Percentiles rank a stretch among this genome's conserved stretches.
Evolutionary conservation across 2,797 vertebrate genomes (phyloP).

Genomic region (Artibeus jamaicensis): DNA sequence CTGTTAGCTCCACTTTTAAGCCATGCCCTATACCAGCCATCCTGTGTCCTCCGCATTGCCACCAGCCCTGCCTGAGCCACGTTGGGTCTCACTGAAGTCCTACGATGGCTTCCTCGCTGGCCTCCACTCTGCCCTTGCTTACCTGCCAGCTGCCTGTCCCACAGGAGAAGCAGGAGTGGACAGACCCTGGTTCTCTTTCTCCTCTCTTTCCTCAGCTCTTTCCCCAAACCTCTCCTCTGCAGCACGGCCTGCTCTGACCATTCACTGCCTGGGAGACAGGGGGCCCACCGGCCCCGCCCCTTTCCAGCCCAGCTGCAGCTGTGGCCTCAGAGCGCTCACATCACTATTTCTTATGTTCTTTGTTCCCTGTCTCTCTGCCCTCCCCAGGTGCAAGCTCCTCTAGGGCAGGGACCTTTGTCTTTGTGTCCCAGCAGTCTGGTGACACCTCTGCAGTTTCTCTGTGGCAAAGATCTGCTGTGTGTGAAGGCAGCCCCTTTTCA

Average conservation of each 20-base stretch:
- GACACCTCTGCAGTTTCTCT: background rate
- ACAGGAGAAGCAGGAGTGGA: background rate
- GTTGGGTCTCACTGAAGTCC: accelerated
- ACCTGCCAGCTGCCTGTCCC: background rate
- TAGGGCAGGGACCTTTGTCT: background rate
- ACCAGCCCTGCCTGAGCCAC: accelerated
- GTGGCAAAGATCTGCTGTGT: background rate
- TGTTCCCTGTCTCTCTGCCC: background rate
- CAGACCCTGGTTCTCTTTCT: background rate
- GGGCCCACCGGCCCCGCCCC: accelerated
- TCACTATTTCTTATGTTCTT: background rate
- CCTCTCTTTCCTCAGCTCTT: background rate
- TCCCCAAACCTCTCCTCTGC: background rate
- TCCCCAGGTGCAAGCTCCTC: background rate
- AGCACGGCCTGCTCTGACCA: accelerated
- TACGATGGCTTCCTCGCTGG: accelerated
- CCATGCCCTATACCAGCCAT: accelerated
- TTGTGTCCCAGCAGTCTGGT: background rate
- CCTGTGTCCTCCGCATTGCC: accelerated
- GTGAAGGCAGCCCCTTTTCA: background rate
- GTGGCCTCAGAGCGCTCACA: accelerated
- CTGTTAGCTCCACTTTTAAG: background rate
- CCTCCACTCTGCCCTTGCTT: accelerated
- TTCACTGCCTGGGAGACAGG: accelerated
- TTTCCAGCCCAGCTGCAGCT: accelerated